Evolutionary conservation across 2,888 invertebrate species (phyloP), one percentile per base, ranked within the genome.

Genomic region (Leucophenga montana): DNA sequence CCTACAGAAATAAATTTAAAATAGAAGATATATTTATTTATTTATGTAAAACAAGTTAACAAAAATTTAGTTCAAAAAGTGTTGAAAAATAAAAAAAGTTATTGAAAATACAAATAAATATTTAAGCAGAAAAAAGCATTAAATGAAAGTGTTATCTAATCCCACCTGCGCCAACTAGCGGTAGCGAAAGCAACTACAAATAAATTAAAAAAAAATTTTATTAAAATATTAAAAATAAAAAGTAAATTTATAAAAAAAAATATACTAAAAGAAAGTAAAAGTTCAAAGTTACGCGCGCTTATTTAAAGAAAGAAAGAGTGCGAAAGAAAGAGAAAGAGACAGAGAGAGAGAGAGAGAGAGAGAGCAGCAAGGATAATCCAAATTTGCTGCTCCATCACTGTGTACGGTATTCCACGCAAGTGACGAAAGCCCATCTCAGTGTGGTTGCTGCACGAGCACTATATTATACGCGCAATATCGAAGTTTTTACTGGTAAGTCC

Each of bases 121-220:
- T 46, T 46, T 46, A n/a, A 46, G n/a, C 13, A 46, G 27, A 0
- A 48, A 46, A 20, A 64, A 64, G 9, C 14, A 64, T 18, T 46
- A 44, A 62, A 46, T 50, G 20, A 33, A 39, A 33, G 48, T 64
- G 62, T 64, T 64, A 64, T 64, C 48, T 64, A 64, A 64, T 64
- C 46, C 62, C 62, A 64, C 22, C 48, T n/a, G 20, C 62, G n/a
- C 22, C 48, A 20, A 9, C 44, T 62, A 62, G 61, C 44, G 57
- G 22, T 27, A 59, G n/a, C 9, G 1, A 59, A 33, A 16, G 14
- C 59, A 59, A 33, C 33, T 16, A 33, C 22, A 50, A 50, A 50
- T 16, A 50, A 16, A 39, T 20, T 5, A 39, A 48, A 64, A 20
- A 22, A 64, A 31, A 27, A 46, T 22, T 13, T 20, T 3, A 48